These are phyloP conservation scores for Drosophila niveifrons DNA, from an alignment of 2,888 invertebrate species.

Conservation along the genomic window DNA sequence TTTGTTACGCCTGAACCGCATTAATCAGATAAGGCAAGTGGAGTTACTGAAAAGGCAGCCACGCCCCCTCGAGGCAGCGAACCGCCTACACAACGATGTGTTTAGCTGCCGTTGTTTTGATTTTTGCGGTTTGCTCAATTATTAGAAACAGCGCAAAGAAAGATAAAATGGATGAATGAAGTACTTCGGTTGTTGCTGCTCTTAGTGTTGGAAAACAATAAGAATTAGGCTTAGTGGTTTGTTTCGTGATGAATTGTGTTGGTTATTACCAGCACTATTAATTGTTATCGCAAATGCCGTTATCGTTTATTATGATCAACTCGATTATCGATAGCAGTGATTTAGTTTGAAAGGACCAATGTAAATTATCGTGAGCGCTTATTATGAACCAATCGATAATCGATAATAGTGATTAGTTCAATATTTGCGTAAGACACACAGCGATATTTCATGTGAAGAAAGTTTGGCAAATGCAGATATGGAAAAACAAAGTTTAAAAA, in stretches of 20 bases:
- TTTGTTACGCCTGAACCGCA: constrained; percentile 35
- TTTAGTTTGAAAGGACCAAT: too few species aligned
- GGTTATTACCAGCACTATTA: neutral
- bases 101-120: constrained; percentile 31
- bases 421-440: too few species aligned
- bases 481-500: constrained; percentile 15
- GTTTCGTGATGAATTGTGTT: neutral
- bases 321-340: too few species aligned
- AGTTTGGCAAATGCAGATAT: constrained; percentile 31
- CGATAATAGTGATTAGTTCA: too few species aligned
- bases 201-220: constrained; percentile 7
- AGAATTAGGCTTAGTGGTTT: neutral
- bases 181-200: neutral
- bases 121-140: constrained; percentile 25
- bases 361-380: neutral
- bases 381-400: too few species aligned
- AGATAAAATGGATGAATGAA: neutral
- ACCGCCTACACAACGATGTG: constrained; percentile 18
- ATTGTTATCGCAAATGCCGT: neutral
- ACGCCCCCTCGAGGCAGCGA: constrained; percentile 24
- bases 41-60: constrained; percentile 41
- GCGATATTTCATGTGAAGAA: constrained; percentile 5
- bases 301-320: neutral
- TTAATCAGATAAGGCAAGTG: constrained; percentile 50
- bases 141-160: constrained; percentile 4